phyloP scores from a whole-genome alignment of 2,888 invertebrate species.

The Eumacrocentrus americanus region DNA sequence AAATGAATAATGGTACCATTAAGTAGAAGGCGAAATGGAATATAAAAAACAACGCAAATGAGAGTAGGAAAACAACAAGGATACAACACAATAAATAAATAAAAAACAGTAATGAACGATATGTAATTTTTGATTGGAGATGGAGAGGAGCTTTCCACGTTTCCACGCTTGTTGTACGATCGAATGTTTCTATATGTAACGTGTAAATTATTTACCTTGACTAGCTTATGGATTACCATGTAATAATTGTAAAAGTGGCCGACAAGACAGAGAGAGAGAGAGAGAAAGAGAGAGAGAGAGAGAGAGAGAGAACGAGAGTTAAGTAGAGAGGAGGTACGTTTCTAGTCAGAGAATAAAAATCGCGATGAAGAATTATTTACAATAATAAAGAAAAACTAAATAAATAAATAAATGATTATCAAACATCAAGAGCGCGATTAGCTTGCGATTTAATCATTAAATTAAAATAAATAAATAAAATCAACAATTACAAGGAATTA shows the following conservation, averaged over 20 bases:
- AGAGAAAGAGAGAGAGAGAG: conserved; percentile 28
- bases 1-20: conserved; percentile 20
- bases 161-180: conserved; percentile 49
- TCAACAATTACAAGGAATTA: background rate
- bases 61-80: conserved; percentile 5
- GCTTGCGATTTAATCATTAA: conserved; percentile 13
- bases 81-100: conserved; percentile 1
- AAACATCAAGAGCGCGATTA: conserved; percentile 10
- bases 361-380: conserved; percentile 19
- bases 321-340: conserved; percentile 10
- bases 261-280: no score
- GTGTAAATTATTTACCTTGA: conserved; percentile 41
- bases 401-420: background rate
- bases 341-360: conserved; percentile 19
- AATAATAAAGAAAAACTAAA: conserved; percentile 1
- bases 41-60: conserved; percentile 1
- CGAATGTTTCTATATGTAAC: conserved; percentile 51
- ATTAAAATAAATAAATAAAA: background rate
- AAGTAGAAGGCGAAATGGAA: conserved; percentile 26
- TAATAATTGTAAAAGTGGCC: conserved; percentile 40
- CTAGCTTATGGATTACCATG: conserved; percentile 42
- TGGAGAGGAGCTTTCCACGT: conserved; percentile 41
- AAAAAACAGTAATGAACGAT: background rate
- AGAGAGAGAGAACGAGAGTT: conserved; percentile 21
- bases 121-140: background rate